Base-by-base conservation (phyloP, 2,797 vertebrate genomes). In the Crenuchus spilurus region DNA sequence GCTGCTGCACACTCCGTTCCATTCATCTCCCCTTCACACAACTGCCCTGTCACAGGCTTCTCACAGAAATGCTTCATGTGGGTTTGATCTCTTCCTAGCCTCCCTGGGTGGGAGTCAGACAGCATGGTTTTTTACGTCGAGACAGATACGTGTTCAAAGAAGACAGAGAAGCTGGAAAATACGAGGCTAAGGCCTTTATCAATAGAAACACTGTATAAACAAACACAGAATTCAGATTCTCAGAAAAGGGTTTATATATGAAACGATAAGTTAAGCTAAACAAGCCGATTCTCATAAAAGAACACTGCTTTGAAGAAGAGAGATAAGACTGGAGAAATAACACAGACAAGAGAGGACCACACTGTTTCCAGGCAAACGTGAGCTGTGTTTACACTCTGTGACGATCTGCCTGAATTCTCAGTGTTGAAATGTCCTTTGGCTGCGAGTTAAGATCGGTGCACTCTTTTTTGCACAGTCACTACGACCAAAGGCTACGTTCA, bases 1-100 rank as follows among this genome's bases (percentile, higher is more conserved):
- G 31, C 31, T 37, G 55, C 55, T 13, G 16, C 55, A 35, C 30
- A 10, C 24, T 30, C 41, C 9, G 4, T 8, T 64, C 26, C 61
- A 28, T 31, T 64, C 41, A 64, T 28, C 41, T 42, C 26, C 58
- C 13, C 30, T 42, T 26, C 58, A 42, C 58, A 62, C 58, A 26
- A 30, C 37, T 62, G 58, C 6, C 58, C 58, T 24, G 51, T 54
- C 51, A 54, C 28, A n/a, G 26, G 13, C 26, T 30, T 16, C 51
- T 31, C 13, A 6, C 26, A 30, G 24, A 28, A 30, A 30, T 30
- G 51, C 26, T 54, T 54, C 58, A 41, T 5, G 13, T 16, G 37
- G 37, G 58, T 24, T 42, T 60, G 41, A 46, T 64, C 61, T 46
- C 41, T 20, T 31, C 7, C 41, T 31, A 26, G 26, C 4, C 61